Base-by-base conservation (phyloP, 2,797 vertebrate genomes). In the Gallirallus australis region DNA sequence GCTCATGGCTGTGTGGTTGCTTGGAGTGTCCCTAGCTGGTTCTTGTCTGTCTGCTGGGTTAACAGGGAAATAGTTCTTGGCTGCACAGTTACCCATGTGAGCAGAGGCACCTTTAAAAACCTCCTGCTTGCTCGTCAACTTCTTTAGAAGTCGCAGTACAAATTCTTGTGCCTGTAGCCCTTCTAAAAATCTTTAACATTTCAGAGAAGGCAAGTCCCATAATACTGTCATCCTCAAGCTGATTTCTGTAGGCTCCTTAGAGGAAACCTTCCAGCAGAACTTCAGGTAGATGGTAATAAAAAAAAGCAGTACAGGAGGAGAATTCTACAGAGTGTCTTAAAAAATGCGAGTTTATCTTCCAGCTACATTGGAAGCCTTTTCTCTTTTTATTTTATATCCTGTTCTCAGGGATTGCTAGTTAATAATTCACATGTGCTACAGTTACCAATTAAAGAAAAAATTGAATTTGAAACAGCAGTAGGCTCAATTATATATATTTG, bases 401-500 rank as follows among this genome's bases (percentile, higher is more conserved):
- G 33, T 92, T 97, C 89, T 97, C 66, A n/a, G 90, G 96, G 90
- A 96, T 80, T 75, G 27, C 87, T 94, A 33, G 86, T 97, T 98
- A 98, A 97, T 98, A 97, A 97, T 98, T 98, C 94, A 97, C 73
- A 87, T n/a, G 37, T 93, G 77, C 60, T 87, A 79, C 88, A 90
- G 84, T 97, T 96, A 97, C 91, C 96, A 97, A 95, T 97, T 97
- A 97, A 97, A 92, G 85, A 96, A 96, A 95, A 96, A 96, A 95
- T 60, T 96, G 96, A 88, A 97, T 97, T 94, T 84, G 91, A 93
- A 97, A 93, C 33, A 53, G 96, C 83, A 84, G 92, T 96, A 89
- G 68, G 82, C 96, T 98, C 96, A 96, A 93, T 97, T 96, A 98
- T 96, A 95, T 96, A 39, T 97, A 90, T 97, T 97, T 97, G 94